These are phyloP conservation scores for Anguilla obscura DNA, from an alignment of 2,797 vertebrate species.

Conservation along the genomic window DNA sequence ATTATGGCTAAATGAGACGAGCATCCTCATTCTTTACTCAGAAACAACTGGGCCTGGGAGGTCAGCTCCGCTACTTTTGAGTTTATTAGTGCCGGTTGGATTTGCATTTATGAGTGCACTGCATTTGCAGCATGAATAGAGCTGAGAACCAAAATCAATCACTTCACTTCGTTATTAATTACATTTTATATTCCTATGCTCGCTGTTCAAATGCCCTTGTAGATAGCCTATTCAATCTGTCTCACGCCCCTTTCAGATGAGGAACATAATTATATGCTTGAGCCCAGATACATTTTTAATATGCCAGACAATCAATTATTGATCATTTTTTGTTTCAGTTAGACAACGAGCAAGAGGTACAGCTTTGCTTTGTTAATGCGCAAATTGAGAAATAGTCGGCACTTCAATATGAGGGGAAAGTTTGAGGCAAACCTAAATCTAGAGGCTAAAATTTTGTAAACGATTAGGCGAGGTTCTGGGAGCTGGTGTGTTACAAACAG, in stretches of 20 bases:
- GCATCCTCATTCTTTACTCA: too few species aligned
- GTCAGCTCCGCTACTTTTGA: neutral
- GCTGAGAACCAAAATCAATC: neutral
- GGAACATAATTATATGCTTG: neutral
- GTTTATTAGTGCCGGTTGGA: neutral
- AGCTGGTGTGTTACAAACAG: neutral
- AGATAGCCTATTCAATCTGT: neutral
- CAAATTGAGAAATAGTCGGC: neutral
- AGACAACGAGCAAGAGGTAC: neutral
- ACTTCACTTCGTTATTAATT: neutral
- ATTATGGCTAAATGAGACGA: too few species aligned
- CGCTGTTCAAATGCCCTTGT: neutral
- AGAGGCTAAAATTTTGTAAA: neutral
- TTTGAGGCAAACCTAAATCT: neutral
- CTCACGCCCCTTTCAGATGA: neutral
- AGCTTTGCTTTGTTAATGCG: neutral
- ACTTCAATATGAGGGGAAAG: neutral
- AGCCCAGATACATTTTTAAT: neutral
- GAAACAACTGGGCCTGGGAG: too few species aligned
- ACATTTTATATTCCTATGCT: neutral
- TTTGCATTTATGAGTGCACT: neutral
- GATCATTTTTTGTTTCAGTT: neutral
- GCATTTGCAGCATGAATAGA: neutral
- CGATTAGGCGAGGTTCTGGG: neutral
- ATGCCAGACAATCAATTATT: neutral